Base-by-base conservation (phyloP, 2,797 vertebrate species). In the Fistularia tabacaria region DNA sequence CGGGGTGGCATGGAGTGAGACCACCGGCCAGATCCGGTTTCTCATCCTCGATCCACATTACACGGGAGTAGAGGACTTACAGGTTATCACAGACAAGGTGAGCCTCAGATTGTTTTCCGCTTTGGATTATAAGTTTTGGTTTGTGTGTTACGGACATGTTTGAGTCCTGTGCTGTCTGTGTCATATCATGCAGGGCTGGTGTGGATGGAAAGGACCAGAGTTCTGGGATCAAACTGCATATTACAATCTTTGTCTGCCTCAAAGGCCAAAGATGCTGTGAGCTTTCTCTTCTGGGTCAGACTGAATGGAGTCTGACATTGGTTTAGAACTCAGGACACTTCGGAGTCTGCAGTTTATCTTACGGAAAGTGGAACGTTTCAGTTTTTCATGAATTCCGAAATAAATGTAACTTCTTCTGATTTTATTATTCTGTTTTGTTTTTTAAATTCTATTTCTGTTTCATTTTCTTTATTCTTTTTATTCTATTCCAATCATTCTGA, bases 31-130 rank as follows among this genome's bases (percentile, higher is more conserved):
- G 60, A 94, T 93, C 61, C 94, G 92, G 67, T 99, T 93, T 69
- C 93, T 99, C 38, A 94, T 99, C 77, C 81, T 98, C 36, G 97
- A 99, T 81, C 96, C 97, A 46, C 97, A 99, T 87, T 99, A 96
- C 71, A 97, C 95, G 9, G 96, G 96, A 47, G 93, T 90, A 56
- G 95, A 99, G 82, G 96, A 99, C 66, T 84, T 96, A 10, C 91
- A 94, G 12, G 68, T 90, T 50, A 85, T 98, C 79, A 88, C 92
- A 69, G 97, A 99, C 66, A 99, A 97, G 93, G 58, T 60, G 7
- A 49, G 13, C 36, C 8, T 44, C 6, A 3, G 12, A 51, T 10
- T 9, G 15, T 10, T 11, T 13, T 8, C 6, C 4, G 8, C 7
- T n/a, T 8, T 13, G 38, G 14, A n/a, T 6, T 13, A 25, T 42